These are phyloP conservation scores for Egretta garzetta DNA, from an alignment of 2,113 vertebrate species.

Conservation along the genomic window DNA sequence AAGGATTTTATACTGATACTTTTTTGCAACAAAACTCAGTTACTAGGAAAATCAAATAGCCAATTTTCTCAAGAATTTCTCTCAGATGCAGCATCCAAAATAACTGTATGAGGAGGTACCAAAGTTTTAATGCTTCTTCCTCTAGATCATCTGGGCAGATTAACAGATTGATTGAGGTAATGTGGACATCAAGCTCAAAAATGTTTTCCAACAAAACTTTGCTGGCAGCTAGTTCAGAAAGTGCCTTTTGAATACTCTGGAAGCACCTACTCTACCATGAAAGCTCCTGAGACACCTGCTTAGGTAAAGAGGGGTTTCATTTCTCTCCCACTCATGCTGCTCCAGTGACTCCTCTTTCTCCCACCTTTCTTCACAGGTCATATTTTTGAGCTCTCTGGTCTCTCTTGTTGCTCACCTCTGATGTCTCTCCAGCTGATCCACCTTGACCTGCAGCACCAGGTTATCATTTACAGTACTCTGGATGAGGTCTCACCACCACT, in stretches of 20 bases:
- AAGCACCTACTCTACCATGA: neutral
- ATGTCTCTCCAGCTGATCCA: neutral
- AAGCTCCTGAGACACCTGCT: neutral
- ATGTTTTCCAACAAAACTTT: neutral
- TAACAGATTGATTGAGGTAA: neutral
- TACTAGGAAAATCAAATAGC: neutral
- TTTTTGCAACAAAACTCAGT: neutral
- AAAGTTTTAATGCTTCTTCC: neutral
- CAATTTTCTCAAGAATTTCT: neutral
- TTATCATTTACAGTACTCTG: neutral
- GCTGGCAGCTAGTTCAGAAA: neutral
- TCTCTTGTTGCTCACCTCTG: neutral
- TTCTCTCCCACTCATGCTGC: neutral
- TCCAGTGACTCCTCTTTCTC: neutral
- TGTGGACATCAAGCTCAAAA: neutral
- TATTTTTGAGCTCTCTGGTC: neutral
- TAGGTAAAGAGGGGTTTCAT: neutral
- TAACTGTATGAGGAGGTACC: neutral
- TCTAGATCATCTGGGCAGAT: neutral
- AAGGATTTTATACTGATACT: neutral
- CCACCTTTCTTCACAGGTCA: neutral
- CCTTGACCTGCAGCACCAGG: neutral
- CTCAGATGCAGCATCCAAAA: neutral
- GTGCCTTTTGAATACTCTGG: neutral
- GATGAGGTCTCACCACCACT: neutral